Evolutionary conservation across 2,113 vertebrate species (phyloP), one percentile per base, ranked within the genome.

Genomic region (Acinonyx jubatus): DNA sequence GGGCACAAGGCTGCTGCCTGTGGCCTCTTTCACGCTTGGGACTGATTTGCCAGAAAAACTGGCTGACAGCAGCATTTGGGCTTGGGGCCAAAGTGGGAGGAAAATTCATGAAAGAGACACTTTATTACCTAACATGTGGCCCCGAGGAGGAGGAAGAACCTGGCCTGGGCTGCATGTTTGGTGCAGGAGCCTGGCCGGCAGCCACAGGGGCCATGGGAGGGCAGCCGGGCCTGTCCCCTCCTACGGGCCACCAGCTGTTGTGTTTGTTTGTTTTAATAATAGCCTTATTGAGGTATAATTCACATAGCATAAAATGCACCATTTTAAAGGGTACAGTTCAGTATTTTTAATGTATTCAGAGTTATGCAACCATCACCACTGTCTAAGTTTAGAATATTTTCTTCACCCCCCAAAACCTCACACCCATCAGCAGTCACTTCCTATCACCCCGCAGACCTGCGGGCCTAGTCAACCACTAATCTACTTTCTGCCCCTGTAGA

Each of bases 251-350:
- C 94, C 94, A 96, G 91, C 96, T 97, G 95, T 82, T 95, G 88
- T 81, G 79, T 97, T 71, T 96, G 93, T 92, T 96, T 82, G 76
- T 84, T 96, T 96, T 90, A 97, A 96, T 92, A 96, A 95, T 92
- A 97, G 95, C 91, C 89, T 97, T 97, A 85, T 96, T 80, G 92
- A 95, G 61, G 92, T 96, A 81, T 96, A 94, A 96, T 96, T 96
- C 94, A 86, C 89, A 95, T 52, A 86, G 94, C 52, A 74, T 93
- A 87, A 95, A 92, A 95, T 90, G 31, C 31, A 38, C 36, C 86
- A 89, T 86, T 93, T 93, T 69, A 71, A 84, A 93, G 79, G 68
- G 8, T 45, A 21, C 73, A 74, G 76, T 69, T 74, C 80, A 21
- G 50, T 85, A 16, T 61, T 76, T 61, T 84, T 94, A 68, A 68